Conservation (phyloP, 2,888 invertebrate genomes). For the Mythimna lalbum region DNA sequence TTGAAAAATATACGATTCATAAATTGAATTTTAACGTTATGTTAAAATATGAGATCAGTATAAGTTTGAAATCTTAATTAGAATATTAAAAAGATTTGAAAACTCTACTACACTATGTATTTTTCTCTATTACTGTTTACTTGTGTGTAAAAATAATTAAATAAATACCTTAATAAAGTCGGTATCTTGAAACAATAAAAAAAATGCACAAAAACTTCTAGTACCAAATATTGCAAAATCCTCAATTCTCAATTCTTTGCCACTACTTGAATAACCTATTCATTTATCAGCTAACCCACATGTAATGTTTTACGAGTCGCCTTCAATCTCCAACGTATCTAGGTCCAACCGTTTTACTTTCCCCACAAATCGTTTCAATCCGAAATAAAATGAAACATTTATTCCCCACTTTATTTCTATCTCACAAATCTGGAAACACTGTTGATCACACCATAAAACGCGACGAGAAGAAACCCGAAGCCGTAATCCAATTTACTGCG, state of each 20-base stretch:
- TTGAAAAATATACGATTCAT: slow-evolving; percentile 18
- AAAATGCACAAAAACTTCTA: neutral
- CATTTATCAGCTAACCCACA: slow-evolving; percentile 20
- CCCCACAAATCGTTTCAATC: slow-evolving; percentile 55
- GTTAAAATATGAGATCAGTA: too few relatives aligned
- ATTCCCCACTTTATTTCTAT: slow-evolving; percentile 62
- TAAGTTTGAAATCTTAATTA: too few relatives aligned
- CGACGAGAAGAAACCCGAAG: slow-evolving; percentile 55
- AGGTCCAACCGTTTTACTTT: slow-evolving; percentile 46
- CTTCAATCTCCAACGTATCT: slow-evolving; percentile 47
- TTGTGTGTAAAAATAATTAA: too few relatives aligned
- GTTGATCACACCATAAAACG: slow-evolving; percentile 66
- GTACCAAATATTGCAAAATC: neutral
- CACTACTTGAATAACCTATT: slow-evolving; percentile 1
- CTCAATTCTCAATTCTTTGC: neutral
- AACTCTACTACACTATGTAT: too few relatives aligned
- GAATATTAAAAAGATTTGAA: too few relatives aligned
- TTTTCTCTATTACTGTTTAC: too few relatives aligned
- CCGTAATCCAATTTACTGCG: slow-evolving; percentile 69
- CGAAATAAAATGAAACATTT: slow-evolving; percentile 66
- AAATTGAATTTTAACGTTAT: neutral
- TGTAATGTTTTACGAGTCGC: slow-evolving; percentile 49
- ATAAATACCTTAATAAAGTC: neutral
- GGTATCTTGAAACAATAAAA: neutral
- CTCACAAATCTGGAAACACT: slow-evolving; percentile 64